Conservation (phyloP, 2,113 vertebrate genomes). For the Malurus cyaneus region DNA sequence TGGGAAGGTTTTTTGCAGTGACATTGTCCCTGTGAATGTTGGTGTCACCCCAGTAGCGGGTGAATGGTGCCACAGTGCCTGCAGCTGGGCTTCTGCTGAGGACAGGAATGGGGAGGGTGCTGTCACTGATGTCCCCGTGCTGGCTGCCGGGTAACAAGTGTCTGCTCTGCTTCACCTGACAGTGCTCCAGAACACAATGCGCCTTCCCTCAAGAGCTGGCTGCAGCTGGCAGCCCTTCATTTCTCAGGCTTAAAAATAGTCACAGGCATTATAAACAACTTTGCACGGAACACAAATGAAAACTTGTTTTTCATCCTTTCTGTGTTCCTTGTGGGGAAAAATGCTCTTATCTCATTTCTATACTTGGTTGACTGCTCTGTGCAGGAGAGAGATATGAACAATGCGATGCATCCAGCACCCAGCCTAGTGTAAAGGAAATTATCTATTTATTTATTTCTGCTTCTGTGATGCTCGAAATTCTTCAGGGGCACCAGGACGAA, state of each 20-base stretch:
- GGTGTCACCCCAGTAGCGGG: background rate
- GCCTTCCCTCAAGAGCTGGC: background rate
- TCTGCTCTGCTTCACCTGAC: background rate
- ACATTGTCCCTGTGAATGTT: rapidly evolving
- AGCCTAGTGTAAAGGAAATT: background rate
- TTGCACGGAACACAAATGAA: background rate
- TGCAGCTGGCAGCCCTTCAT: background rate
- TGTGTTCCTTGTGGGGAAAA: background rate
- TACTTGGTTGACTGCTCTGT: background rate
- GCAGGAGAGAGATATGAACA: background rate
- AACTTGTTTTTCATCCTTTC: background rate
- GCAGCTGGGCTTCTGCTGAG: background rate
- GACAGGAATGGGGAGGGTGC: background rate
- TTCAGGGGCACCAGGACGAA: background rate
- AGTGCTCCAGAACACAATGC: background rate
- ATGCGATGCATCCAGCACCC: background rate
- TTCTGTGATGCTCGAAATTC: background rate
- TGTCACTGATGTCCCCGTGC: rapidly evolving
- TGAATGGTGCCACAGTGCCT: background rate
- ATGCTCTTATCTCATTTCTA: background rate
- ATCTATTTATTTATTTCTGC: background rate
- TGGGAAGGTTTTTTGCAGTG: background rate
- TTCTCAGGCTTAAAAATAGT: slow-evolving; percentile 49
- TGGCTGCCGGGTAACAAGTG: background rate
- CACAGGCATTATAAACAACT: background rate